Evolutionary conservation across 2,113 vertebrate species (phyloP).

Genomic region (Clarias gariepinus): DNA sequence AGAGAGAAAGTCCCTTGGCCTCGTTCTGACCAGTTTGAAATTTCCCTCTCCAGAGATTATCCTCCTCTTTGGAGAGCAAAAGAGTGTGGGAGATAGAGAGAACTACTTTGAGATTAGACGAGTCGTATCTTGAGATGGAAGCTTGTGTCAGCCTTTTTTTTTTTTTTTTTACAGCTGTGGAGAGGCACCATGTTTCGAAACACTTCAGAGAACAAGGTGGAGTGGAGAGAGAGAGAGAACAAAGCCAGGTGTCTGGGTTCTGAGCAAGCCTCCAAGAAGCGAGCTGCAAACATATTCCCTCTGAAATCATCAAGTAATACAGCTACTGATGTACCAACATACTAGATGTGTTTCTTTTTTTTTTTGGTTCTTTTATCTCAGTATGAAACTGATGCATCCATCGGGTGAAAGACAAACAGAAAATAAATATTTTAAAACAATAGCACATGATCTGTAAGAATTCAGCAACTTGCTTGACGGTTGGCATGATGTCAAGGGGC

Average conservation of each 20-base stretch:
- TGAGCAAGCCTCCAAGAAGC: slow-evolving; percentile 59
- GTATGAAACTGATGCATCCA: slow-evolving; percentile 16
- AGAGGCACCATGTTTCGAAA: slow-evolving; percentile 67
- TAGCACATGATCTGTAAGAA: background rate
- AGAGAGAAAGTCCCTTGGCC: slow-evolving; percentile 33
- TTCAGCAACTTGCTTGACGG: background rate
- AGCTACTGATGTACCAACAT: slow-evolving; percentile 7
- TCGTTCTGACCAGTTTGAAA: slow-evolving; percentile 42
- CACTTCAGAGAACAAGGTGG: slow-evolving; percentile 67
- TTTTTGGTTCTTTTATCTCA: slow-evolving; percentile 10
- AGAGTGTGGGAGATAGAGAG: slow-evolving; percentile 11
- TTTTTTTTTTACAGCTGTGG: slow-evolving; percentile 63
- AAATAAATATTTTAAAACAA: slow-evolving; percentile 16
- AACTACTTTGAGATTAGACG: slow-evolving; percentile 64
- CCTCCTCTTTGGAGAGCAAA: slow-evolving; percentile 13
- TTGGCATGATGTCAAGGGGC: background rate
- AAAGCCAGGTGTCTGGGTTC: slow-evolving; percentile 60
- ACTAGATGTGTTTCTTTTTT: background rate
- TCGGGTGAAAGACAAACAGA: background rate
- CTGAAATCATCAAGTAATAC: slow-evolving; percentile 41
- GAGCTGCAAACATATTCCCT: slow-evolving; percentile 55
- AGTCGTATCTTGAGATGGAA: slow-evolving; percentile 65
- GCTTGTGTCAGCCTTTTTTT: slow-evolving; percentile 64
- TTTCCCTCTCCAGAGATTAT: slow-evolving; percentile 26
- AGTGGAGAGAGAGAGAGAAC: slow-evolving; percentile 62